Conservation (phyloP, 2,797 vertebrate genomes). For the Myoxocephalus aenaeus region DNA sequence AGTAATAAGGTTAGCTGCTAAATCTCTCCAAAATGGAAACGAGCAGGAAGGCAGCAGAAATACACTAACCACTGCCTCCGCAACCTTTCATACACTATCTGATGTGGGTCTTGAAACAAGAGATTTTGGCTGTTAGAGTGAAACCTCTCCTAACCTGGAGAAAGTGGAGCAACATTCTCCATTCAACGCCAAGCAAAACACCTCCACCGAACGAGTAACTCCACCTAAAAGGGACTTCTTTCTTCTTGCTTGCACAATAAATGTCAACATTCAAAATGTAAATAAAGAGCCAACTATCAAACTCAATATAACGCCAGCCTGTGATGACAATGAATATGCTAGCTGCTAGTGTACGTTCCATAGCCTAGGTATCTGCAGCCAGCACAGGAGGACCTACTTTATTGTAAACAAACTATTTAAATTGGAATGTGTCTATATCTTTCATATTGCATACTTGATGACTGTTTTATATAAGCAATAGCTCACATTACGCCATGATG, state of each 20-base stretch:
- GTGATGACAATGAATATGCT: neutral
- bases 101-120: no score
- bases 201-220: no score
- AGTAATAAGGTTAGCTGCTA: neutral
- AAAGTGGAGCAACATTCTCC: no score
- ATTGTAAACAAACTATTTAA: neutral
- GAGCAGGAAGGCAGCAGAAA: no score
- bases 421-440: neutral
- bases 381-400: neutral
- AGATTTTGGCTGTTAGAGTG: no score
- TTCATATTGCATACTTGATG: neutral
- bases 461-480: neutral
- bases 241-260: neutral
- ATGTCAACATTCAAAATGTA: neutral
- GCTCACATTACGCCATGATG: neutral
- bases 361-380: neutral
- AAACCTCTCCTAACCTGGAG: no score
- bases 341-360: neutral
- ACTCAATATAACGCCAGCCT: neutral
- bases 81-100: no score
- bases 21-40: no score
- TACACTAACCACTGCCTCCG: no score
- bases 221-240: no score
- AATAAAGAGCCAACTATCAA: neutral
- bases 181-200: no score